Evolutionary conservation across 2,113 vertebrate species (phyloP).

Genomic region (Agapornis roseicollis): DNA sequence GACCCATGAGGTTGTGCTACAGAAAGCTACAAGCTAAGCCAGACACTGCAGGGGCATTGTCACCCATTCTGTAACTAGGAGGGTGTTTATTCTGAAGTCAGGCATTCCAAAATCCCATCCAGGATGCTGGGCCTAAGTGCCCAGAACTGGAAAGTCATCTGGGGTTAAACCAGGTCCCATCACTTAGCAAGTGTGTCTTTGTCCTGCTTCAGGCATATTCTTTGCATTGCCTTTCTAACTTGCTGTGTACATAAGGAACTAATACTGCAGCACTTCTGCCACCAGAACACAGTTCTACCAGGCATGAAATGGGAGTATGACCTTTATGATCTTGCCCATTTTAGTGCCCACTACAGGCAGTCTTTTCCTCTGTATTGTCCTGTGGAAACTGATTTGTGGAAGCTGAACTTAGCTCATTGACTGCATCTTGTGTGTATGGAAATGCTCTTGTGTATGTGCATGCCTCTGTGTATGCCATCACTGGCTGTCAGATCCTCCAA

Average conservation of each 20-base stretch:
- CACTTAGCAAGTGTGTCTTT: neutral
- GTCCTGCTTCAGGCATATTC: neutral
- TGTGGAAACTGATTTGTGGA: neutral
- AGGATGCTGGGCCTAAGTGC: neutral
- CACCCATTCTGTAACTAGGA: neutral
- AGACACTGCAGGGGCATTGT: neutral
- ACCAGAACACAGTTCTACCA: neutral
- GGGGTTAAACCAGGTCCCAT: neutral
- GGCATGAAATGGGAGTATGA: neutral
- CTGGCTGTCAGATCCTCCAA: neutral
- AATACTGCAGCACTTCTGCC: neutral
- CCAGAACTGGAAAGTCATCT: neutral
- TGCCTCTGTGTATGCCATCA: neutral
- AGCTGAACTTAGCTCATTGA: neutral
- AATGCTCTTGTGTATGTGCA: fast-evolving
- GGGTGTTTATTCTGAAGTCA: neutral
- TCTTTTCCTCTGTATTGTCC: neutral
- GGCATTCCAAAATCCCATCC: neutral
- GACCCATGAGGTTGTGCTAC: neutral
- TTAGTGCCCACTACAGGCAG: neutral
- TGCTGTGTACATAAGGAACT: fast-evolving
- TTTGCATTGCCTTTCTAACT: neutral
- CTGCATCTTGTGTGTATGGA: neutral
- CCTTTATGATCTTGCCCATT: neutral
- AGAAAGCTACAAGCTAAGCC: neutral